Evolutionary conservation across 2,113 vertebrate species (phyloP).

Genomic region (Nyctereutes procyonoides): DNA sequence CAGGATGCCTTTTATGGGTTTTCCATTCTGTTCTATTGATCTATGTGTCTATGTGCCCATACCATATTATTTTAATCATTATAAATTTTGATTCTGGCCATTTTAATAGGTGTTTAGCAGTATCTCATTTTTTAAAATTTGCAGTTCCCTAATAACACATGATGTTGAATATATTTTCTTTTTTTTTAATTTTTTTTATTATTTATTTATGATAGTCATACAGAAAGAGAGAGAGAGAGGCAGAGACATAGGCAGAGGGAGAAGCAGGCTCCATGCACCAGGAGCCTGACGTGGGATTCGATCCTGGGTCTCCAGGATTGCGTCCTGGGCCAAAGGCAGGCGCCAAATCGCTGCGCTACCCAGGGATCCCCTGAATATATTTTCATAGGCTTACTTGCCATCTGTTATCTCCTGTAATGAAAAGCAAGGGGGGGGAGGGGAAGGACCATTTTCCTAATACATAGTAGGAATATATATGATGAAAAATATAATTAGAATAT

Average conservation of each 20-base stretch:
- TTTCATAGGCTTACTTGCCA: neutral
- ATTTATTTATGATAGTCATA: too few relatives aligned
- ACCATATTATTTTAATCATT: neutral
- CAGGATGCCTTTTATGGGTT: neutral
- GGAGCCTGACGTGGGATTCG: too few relatives aligned
- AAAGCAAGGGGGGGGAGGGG: neutral
- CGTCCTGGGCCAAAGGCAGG: too few relatives aligned
- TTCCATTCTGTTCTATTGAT: neutral
- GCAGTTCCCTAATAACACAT: neutral
- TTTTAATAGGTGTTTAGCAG: neutral
- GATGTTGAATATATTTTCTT: neutral
- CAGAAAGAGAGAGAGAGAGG: too few relatives aligned
- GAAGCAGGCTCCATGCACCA: too few relatives aligned
- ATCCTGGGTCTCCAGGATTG: too few relatives aligned
- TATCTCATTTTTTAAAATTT: neutral
- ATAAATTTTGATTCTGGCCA: neutral
- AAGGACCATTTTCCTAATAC: neutral
- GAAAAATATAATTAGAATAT: neutral
- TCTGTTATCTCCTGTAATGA: neutral
- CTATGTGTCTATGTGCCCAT: neutral
- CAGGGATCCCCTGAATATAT: too few relatives aligned
- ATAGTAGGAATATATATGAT: neutral
- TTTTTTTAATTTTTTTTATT: too few relatives aligned
- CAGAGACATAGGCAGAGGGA: too few relatives aligned
- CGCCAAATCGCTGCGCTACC: too few relatives aligned